Conservation (phyloP, 2,888 invertebrate species). For the Dromius quadrimaculatus region DNA sequence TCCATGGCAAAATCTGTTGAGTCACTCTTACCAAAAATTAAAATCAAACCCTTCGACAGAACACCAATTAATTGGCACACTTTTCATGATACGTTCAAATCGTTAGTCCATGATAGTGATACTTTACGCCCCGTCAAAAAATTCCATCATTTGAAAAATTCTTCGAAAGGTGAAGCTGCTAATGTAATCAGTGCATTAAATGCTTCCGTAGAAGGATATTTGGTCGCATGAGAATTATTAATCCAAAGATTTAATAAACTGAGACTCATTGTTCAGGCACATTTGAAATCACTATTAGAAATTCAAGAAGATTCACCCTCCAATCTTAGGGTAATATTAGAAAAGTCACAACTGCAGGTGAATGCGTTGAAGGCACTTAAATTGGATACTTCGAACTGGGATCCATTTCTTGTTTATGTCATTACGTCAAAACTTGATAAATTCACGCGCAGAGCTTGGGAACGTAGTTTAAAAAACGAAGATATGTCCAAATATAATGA, state of each 20-base stretch:
- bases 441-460: conserved; percentile 56
- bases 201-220: conserved; percentile 50
- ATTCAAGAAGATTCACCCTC: not conserved
- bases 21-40: conserved; percentile 22
- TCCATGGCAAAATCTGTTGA: not conserved
- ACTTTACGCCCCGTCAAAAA: not conserved
- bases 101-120: conserved; percentile 38
- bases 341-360: conserved; percentile 8
- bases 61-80: conserved; percentile 5
- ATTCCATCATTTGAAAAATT: conserved; percentile 30
- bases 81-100: conserved; percentile 43
- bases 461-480: conserved; percentile 23
- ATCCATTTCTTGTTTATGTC: conserved; percentile 55
- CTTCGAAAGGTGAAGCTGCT: conserved; percentile 28
- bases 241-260: conserved; percentile 52
- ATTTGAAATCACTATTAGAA: conserved; percentile 51
- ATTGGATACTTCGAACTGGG: conserved; percentile 55
- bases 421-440: conserved; percentile 56
- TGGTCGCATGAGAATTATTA: conserved; percentile 53
- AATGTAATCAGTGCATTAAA: conserved; percentile 39
- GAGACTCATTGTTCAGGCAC: conserved; percentile 48
- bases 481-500: not conserved
- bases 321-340: conserved; percentile 16
- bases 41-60: conserved; percentile 7
- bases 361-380: conserved; percentile 43